Percentiles rank a stretch among this genome's conserved stretches.
phyloP scores from a whole-genome alignment of 1,140 invertebrate genomes.

The Protaetia brevitarsis region DNA sequence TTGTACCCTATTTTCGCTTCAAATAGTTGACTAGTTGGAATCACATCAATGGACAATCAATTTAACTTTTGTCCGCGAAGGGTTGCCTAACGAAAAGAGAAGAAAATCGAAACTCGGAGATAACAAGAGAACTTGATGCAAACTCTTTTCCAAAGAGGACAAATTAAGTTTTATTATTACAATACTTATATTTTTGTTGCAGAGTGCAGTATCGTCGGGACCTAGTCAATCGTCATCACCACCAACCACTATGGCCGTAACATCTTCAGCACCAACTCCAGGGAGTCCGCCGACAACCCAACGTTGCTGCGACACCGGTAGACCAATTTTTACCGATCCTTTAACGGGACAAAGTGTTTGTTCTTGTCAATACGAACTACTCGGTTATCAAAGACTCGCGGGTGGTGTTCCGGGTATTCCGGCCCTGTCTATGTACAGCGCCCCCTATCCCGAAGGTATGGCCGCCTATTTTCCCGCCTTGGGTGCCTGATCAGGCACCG shows the following conservation, averaged over 20 bases:
- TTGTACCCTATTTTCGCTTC: too few species aligned
- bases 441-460: conserved; percentile 72
- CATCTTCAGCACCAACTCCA: conserved; percentile 54
- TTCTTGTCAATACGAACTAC: conserved; percentile 84
- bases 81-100: too few species aligned
- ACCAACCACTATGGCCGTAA: conserved; percentile 56
- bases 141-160: too few species aligned
- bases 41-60: too few species aligned
- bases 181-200: conserved; percentile 32
- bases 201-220: conserved; percentile 53
- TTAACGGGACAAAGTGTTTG: conserved; percentile 89
- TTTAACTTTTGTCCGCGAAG: too few species aligned
- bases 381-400: conserved; percentile 73
- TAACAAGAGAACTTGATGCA: too few species aligned
- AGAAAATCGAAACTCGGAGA: too few species aligned
- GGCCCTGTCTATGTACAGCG: conserved; percentile 70
- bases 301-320: conserved; percentile 87
- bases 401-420: conserved; percentile 57
- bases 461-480: conserved; percentile 78
- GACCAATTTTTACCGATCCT: conserved; percentile 88
- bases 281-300: conserved; percentile 49
- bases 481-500: conserved; percentile 73
- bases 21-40: too few species aligned
- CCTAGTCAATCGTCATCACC: conserved; percentile 54
- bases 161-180: neutral